Base-by-base conservation (phyloP, 2,797 vertebrate species). In the Danio albolineatus region DNA sequence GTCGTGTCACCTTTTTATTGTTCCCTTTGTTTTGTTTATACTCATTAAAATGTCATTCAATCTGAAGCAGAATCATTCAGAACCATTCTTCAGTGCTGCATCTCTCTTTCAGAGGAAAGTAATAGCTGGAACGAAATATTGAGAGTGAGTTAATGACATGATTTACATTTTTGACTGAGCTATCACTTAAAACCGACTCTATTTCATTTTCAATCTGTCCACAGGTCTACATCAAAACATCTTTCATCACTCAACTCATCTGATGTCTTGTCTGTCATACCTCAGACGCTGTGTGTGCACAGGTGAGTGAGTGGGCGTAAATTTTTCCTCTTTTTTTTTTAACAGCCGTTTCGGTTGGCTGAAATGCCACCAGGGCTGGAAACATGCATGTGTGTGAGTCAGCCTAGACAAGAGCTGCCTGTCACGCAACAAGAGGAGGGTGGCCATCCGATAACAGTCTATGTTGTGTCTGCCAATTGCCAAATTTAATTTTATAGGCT, bases 291-390 rank as follows among this genome's bases (percentile, higher is more conserved):
- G 85, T 89, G 87, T 87, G 76, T 87, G 84, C 78, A 74, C 85
- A 88, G 87, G 86, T 89, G 87, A 89, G 86, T 81, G 84, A 80
- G 87, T 88, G 87, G 87, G 88, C 48, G 89, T 87, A 82, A n/a
- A 28, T 67, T 75, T 80, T 84, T 84, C 80, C 77, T 73, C 41
- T 78, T 51, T 41, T 73, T 73, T 84, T 84, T 85, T 83, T 86
- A 84, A 79, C 71, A 74, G 70, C 81, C 82, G 80, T 80, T 82
- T 83, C 72, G 76, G 85, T 85, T 86, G 83, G 81, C 60, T 86
- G 88, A 85, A 84, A 87, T 87, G 88, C 85, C 88, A 87, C 88
- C 85, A 83, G 78, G 74, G 73, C 83, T 82, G 79, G 70, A 87
- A 81, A 81, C 82, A 82, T 82, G 83, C 83, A 88, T 87, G 82